Percentiles rank a stretch among this genome's conserved stretches.
These are phyloP conservation scores for Capitulum mitella DNA, from an alignment of 2,888 invertebrate genomes.

Conservation along the genomic window DNA sequence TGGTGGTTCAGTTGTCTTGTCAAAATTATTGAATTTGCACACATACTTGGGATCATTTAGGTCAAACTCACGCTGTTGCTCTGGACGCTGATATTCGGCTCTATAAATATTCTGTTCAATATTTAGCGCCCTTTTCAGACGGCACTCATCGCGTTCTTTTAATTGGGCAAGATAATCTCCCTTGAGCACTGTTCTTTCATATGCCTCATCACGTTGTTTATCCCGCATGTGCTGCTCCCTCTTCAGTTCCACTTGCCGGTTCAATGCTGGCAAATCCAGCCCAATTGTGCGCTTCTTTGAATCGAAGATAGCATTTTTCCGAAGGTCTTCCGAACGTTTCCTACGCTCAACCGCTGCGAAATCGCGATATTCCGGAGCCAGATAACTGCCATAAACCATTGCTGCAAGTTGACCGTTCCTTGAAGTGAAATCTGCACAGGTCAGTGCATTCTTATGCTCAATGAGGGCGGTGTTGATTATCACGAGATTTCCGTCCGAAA, in stretches of 20 bases:
- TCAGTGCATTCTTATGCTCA: no score
- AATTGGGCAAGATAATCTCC: not conserved
- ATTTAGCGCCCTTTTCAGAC: not conserved
- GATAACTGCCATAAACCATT: not conserved
- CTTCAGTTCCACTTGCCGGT: not conserved
- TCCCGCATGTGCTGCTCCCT: not conserved
- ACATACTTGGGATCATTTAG: not conserved
- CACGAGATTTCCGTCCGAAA: no score
- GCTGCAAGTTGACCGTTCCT: no score
- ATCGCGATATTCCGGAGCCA: constrained; percentile 3
- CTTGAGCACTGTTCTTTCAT: not conserved
- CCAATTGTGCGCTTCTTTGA: not conserved
- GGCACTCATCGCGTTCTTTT: constrained; percentile 6
- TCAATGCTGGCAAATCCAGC: not conserved
- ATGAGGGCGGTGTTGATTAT: no score
- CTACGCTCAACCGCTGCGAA: not conserved
- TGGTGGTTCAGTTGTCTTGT: not conserved
- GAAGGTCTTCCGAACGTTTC: not conserved
- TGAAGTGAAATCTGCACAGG: no score
- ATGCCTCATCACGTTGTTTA: not conserved
- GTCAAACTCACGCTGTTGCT: not conserved
- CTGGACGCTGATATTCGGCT: not conserved
- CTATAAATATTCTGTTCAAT: not conserved
- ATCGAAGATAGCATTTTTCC: not conserved
- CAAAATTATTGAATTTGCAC: not conserved